Base-by-base conservation (phyloP, 2,888 invertebrate genomes). In the Tenthredo notha region DNA sequence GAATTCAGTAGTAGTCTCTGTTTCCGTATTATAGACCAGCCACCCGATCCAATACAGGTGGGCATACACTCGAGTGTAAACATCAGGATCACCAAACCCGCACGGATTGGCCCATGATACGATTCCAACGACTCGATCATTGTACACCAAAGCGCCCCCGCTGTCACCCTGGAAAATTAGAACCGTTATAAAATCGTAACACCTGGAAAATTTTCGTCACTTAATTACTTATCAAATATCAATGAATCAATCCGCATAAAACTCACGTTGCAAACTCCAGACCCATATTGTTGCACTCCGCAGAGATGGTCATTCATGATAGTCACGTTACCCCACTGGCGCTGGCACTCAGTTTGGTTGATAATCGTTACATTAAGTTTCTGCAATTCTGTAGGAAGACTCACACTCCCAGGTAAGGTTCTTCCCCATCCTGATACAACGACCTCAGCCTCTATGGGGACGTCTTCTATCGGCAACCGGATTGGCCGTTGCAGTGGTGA, bases 331-430 rank as follows among this genome's bases (percentile, higher is more conserved):
- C 65, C 29, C 65, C 77, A 77, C 5, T 29, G 43, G 7, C 2
- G 2, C 47, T 85, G 85, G 82, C 87, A 87, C 0, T 84, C 54
- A 15, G 33, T 67, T 33, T 84, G 72, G 80, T 84, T 67, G n/a
- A 87, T 58, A 25, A 86, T 37, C 15, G 25, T 74, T 65, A 85
- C 12, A 18, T 40, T 29, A 9, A 86, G 21, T 58, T 86, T 87
- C 58, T 87, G 86, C 12, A 87, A 84, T 37, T 75, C 74, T 50
- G 84, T 84, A 12, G 87, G 86, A 29, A 87, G 54, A 12, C 43
- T 25, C 33, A 9, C 47, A 29, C 82, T 74, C 1, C 83, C 86
- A 29, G 85, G 77, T 15, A 77, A 47, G 2, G n/a, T 43, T 25
- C 12, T 84, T 50, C 84, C 84, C 84, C 84, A 84, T 77, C 84